These are phyloP conservation scores for Xyliphius kryptos DNA, from an alignment of 2,113 vertebrate species.

Conservation along the genomic window DNA sequence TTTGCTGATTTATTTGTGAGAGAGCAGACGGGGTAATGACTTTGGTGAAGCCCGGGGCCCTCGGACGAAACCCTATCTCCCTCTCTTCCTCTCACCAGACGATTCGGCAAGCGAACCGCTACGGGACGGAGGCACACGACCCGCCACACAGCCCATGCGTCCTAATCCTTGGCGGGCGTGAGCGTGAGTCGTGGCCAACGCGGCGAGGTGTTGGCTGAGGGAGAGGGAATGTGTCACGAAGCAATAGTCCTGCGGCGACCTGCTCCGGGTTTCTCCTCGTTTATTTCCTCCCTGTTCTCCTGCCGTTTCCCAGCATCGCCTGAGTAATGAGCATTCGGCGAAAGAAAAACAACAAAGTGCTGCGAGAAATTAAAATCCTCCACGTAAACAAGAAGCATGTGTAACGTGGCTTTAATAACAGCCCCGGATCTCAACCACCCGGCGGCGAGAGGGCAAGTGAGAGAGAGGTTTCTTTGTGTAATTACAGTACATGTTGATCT, in stretches of 20 bases:
- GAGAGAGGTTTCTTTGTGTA: conserved; percentile 72
- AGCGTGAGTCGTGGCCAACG: background rate
- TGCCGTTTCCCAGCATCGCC: conserved; percentile 42
- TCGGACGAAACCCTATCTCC: conserved; percentile 15
- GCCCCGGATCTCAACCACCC: conserved; percentile 72
- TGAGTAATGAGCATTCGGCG: conserved; percentile 76
- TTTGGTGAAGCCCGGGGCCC: conserved; percentile 28
- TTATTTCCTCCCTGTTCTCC: conserved; percentile 35
- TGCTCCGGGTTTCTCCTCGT: conserved; percentile 29
- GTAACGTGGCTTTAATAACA: conserved; percentile 76
- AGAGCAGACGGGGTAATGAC: conserved; percentile 43
- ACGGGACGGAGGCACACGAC: conserved; percentile 8
- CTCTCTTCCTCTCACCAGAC: conserved; percentile 17
- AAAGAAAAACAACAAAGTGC: too few relatives aligned
- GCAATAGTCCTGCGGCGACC: conserved; percentile 38
- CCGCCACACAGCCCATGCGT: conserved; percentile 10
- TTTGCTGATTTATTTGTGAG: conserved; percentile 41
- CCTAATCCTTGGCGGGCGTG: conserved; percentile 3
- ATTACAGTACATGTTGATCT: conserved; percentile 85
- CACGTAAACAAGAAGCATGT: conserved; percentile 71
- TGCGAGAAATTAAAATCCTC: conserved; percentile 57
- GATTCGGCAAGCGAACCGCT: conserved; percentile 18
- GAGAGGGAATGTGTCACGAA: conserved; percentile 9
- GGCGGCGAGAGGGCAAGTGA: conserved; percentile 18
- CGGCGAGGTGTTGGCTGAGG: conserved; percentile 9